Percentiles rank a stretch among this genome's conserved stretches.
Conservation (phyloP, 2,888 invertebrate genomes). For the Litoditis marina region DNA sequence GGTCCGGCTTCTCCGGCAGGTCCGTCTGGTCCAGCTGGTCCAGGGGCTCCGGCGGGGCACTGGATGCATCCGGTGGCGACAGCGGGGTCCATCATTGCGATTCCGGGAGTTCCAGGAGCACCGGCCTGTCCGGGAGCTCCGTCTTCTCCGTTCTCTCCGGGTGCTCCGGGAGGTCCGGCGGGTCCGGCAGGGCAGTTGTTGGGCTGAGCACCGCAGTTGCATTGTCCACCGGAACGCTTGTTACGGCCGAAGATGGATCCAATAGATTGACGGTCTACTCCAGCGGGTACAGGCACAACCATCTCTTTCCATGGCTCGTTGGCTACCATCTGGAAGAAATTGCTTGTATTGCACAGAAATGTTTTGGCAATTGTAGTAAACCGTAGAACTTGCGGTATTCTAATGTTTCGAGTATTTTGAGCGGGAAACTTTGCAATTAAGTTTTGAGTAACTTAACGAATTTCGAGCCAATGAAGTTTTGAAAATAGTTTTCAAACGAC, state of each 20-base stretch:
- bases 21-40: conserved; percentile 44
- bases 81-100: conserved; percentile 32
- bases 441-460: too few relatives aligned
- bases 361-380: too few relatives aligned
- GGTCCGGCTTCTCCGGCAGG: conserved; percentile 40
- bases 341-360: too few relatives aligned
- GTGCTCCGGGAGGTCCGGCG: conserved; percentile 42
- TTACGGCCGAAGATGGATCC: conserved; percentile 42
- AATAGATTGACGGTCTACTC: conserved; percentile 20
- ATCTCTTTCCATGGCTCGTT: conserved; percentile 48
- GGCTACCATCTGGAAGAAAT: conserved; percentile 37
- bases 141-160: conserved; percentile 45
- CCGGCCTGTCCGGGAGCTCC: conserved; percentile 32
- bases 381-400: too few relatives aligned
- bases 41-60: conserved; percentile 47
- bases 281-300: conserved; percentile 31
- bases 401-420: too few relatives aligned
- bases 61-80: conserved; percentile 40
- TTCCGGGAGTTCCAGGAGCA: conserved; percentile 34
- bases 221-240: conserved; percentile 39
- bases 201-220: conserved; percentile 40
- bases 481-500: too few relatives aligned
- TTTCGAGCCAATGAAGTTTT: too few relatives aligned
- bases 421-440: too few relatives aligned
- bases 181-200: conserved; percentile 48